A percentile compares a stretch with the other conserved stretches of the same genome.
These are phyloP conservation scores for Junonia oenone DNA, from an alignment of 2,888 invertebrate genomes.

Conservation along the genomic window DNA sequence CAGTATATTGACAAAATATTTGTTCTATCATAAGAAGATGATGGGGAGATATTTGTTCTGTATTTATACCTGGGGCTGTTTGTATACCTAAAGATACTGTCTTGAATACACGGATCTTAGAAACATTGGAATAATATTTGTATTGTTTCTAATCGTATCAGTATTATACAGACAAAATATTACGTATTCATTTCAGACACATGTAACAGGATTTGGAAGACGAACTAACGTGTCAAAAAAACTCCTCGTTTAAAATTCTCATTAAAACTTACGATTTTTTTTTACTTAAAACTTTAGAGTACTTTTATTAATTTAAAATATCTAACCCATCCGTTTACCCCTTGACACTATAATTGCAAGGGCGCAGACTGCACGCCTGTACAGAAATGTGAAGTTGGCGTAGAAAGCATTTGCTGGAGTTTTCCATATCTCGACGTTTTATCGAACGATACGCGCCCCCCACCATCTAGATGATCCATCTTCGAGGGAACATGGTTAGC, in stretches of 20 bases:
- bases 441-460: constrained; percentile 60
- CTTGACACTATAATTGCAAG: constrained; percentile 23
- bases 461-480: constrained; percentile 69
- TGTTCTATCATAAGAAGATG: constrained; percentile 1
- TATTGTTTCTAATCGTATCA: neutral
- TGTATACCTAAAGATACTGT: neutral
- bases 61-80: constrained; percentile 1
- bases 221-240: too few species aligned
- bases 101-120: neutral
- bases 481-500: constrained; percentile 44
- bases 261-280: too few species aligned
- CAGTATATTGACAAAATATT: constrained; percentile 2
- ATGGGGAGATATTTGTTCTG: neutral
- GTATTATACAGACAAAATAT: neutral
- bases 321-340: neutral
- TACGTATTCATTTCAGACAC: too few species aligned
- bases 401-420: constrained; percentile 43
- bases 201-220: too few species aligned
- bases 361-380: constrained; percentile 11
- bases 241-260: too few species aligned
- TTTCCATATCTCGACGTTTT: constrained; percentile 66
- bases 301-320: neutral
- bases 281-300: too few species aligned
- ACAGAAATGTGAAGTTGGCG: constrained; percentile 21
- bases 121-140: neutral